These are phyloP conservation scores for Rhopalosiphum maidis DNA, from an alignment of 1,140 invertebrate genomes.

Conservation along the genomic window DNA sequence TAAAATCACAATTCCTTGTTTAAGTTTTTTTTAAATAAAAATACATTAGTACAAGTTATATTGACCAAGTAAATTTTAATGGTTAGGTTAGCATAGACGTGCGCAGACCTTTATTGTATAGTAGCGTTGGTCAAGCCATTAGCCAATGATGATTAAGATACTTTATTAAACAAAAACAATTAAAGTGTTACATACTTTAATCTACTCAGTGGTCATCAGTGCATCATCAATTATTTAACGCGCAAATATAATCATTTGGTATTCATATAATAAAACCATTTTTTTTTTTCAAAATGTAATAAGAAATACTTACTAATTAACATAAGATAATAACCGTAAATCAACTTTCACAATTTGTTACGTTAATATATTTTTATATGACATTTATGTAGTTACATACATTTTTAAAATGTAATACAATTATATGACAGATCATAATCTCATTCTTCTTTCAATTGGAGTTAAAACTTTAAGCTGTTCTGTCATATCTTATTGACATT, in stretches of 20 bases:
- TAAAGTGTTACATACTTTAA: not conserved
- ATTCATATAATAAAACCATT: too few species aligned
- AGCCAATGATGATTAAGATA: not conserved
- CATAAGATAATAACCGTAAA: not conserved
- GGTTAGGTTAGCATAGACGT: not conserved
- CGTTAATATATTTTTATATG: not conserved
- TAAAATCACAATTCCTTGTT: too few species aligned
- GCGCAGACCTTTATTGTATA: not conserved
- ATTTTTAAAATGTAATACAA: not conserved
- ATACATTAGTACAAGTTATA: too few species aligned
- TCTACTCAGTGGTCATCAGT: too few species aligned
- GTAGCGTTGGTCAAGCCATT: not conserved
- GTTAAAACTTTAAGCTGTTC: not conserved
- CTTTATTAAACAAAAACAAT: not conserved
- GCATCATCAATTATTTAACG: too few species aligned
- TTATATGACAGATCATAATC: not conserved
- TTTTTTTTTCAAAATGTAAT: not conserved
- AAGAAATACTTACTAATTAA: not conserved
- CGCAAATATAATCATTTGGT: too few species aligned
- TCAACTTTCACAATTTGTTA: not conserved
- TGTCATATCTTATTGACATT: not conserved
- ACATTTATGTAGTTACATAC: not conserved
- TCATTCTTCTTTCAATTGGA: not conserved
- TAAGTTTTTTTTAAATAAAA: too few species aligned
- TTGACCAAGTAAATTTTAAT: too few species aligned